A percentile compares a stretch with the other conserved stretches of the same genome.
Evolutionary conservation across 2,888 invertebrate genomes (phyloP).

Genomic region (Hypolimnas misippus): DNA sequence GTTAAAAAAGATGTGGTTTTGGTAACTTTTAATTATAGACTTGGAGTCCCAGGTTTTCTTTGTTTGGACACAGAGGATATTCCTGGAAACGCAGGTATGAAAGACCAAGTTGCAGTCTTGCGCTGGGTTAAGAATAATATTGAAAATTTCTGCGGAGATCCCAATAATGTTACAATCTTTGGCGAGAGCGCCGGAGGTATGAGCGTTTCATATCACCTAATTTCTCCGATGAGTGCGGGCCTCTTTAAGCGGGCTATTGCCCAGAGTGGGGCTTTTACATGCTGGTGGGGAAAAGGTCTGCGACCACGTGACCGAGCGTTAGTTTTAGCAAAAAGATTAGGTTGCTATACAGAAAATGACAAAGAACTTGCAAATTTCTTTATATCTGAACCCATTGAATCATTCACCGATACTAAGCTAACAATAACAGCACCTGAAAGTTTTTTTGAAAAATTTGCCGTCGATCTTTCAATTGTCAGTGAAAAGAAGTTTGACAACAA

Average conservation of each 20-base stretch:
- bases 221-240: slow-evolving; percentile 73
- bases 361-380: slow-evolving; percentile 62
- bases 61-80: slow-evolving; percentile 66
- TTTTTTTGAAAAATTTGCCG: slow-evolving; percentile 42
- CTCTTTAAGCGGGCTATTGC: slow-evolving; percentile 82
- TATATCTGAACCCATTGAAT: slow-evolving; percentile 53
- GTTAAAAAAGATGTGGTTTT: slow-evolving; percentile 63
- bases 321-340: slow-evolving; percentile 57
- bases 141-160: slow-evolving; percentile 66
- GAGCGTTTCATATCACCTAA: slow-evolving; percentile 60
- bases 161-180: slow-evolving; percentile 71
- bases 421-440: slow-evolving; percentile 46
- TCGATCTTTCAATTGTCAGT: slow-evolving; percentile 50
- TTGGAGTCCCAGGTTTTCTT: slow-evolving; percentile 69
- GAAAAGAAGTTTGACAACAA: slow-evolving; percentile 58
- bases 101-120: slow-evolving; percentile 73
- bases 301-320: slow-evolving; percentile 77
- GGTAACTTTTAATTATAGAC: slow-evolving; percentile 72
- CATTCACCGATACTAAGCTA: slow-evolving; percentile 47
- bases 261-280: slow-evolving; percentile 87
- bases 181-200: slow-evolving; percentile 73
- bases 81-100: slow-evolving; percentile 76
- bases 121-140: slow-evolving; percentile 72
- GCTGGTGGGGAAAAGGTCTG: slow-evolving; percentile 76
- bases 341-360: slow-evolving; percentile 56